Base-by-base conservation (phyloP, 2,888 invertebrate genomes). In the Brenthis daphne region DNA sequence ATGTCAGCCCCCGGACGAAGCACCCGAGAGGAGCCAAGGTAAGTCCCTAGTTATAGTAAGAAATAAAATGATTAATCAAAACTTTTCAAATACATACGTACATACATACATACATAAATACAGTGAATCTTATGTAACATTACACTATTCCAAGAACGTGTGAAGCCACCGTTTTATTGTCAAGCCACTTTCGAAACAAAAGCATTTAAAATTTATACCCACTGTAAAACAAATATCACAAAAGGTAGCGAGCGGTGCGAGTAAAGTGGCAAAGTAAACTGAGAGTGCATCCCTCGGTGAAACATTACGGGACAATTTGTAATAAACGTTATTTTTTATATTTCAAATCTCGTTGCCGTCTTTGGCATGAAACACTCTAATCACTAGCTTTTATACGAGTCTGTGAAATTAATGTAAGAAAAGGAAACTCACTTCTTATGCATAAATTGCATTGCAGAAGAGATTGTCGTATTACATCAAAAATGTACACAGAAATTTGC, bases 151-250 rank as follows among this genome's bases (percentile, higher is more conserved):
- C n/a, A 33, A 33, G 29, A 20, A 29, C n/a, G n/a, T 50, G 48
- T 63, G 16, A 20, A 37, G 12, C 20, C 3, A 37, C 13, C 33
- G 37, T 37, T 63, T 63, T 53, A 63, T 53, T 50, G 51, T 63
- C 20, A 63, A 29, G 51, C 20, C 37, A 61, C 61, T 61, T 61
- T 61, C 16, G 5, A 53, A 6, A 53, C 61, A 53, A 37, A 37
- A 61, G 51, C 61, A 51, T 53, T 50, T 53, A 64, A 61, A 61
- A 67, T 37, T 61, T 50, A 67, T 58, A 53, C 37, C 48, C 54
- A 55, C 60, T 53, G 47, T 67, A 55, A 50, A 67, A 61, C 50
- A 67, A 61, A 67, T 56, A 67, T 67, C 54, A 61, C 66, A 67
- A 58, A 65, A 54, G 66, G 58, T 24, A 53, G 51, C 16, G 33